Evolutionary conservation across 2,888 invertebrate genomes (phyloP), one percentile per base, ranked within the genome.

Genomic region (Diadegma fenestrale): DNA sequence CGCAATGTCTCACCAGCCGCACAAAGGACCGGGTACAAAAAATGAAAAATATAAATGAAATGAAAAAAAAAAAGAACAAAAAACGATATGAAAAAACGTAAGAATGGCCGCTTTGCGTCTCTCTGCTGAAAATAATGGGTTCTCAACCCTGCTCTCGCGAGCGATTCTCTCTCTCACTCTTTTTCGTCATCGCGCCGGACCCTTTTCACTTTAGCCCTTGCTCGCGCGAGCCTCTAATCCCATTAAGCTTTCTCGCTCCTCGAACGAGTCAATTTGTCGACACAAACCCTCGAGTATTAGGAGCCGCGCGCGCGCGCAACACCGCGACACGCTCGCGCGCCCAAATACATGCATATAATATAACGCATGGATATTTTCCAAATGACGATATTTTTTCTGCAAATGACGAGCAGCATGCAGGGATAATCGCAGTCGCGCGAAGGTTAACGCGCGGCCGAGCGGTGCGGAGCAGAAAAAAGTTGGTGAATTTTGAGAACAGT

Each of bases 401-500:
- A n/a, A n/a, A n/a, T n/a, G n/a, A n/a, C n/a, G n/a, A n/a, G n/a
- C n/a, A n/a, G n/a, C n/a, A n/a, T n/a, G n/a, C n/a, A n/a, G n/a
- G n/a, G 22, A 22, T 8, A 22, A 22, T 2, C 2, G 2, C 22
- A 10, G 22, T 10, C 3, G 19, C 10, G n/a, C n/a, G n/a, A n/a
- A n/a, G n/a, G n/a, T n/a, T n/a, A n/a, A n/a, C n/a, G n/a, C n/a
- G n/a, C n/a, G n/a, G n/a, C n/a, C n/a, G n/a, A n/a, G n/a, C n/a
- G n/a, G n/a, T n/a, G 33, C 2, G 33, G 5, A 33, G 33, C 5
- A 33, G 64, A 71, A 43, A 69, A 22, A 66, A 76, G 79, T 82
- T 77, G 85, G 88, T 88, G 90, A 89, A 92, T 93, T 93, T 93
- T 91, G 93, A 93, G 92, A 93, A 93, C 93, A 90, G 92, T 93